Evolutionary conservation across 1,140 invertebrate species (phyloP), one percentile per base, ranked within the genome.

Genomic region (Drosophila saltans): DNA sequence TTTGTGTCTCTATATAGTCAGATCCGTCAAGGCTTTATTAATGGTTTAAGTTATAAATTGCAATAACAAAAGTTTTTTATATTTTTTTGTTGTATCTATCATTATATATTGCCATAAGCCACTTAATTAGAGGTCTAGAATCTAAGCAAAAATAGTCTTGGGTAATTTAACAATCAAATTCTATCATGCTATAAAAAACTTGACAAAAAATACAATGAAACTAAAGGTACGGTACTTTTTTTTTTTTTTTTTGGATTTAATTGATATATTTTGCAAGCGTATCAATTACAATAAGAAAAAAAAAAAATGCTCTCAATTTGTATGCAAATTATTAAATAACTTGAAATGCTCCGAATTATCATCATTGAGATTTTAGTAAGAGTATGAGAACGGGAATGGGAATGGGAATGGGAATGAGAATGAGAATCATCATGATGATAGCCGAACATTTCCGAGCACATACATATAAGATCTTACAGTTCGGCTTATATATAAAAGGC

Each of bases 141-240:
- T 11, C 1, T 40, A 11, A 11, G 16, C 45, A 48, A 52, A 52
- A 52, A 52, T 52, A 4, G 8, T 10, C 8, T 52, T 52, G 45
- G 24, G 3, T 48, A 48, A 48, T 30, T 36, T 52, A 26, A 10
- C 24, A 5, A 11, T 48, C 3, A 16, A 8, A 21, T 21, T 8
- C 8, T 21, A 21, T 48, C n/a, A 45, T 45, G n/a, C n/a, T 8
- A n/a, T 21, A 4, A 24, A 48, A 48, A 21, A 2, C n/a, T n/a
- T 61, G 55, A 58, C 30, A 76, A 76, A 75, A 33, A 69, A 36
- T 57, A n/a, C 39, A 16, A 2, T 30, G 4, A 24, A 63, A 60
- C 26, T 59, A 48, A 24, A 60, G 61, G 41, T 63, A 45, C 0
- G 55, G 73, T 76, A 75, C 66, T 74, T 62, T 70, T 86, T 85